Conservation (phyloP, 2,797 vertebrate species). For the Oophaga sylvatica region DNA sequence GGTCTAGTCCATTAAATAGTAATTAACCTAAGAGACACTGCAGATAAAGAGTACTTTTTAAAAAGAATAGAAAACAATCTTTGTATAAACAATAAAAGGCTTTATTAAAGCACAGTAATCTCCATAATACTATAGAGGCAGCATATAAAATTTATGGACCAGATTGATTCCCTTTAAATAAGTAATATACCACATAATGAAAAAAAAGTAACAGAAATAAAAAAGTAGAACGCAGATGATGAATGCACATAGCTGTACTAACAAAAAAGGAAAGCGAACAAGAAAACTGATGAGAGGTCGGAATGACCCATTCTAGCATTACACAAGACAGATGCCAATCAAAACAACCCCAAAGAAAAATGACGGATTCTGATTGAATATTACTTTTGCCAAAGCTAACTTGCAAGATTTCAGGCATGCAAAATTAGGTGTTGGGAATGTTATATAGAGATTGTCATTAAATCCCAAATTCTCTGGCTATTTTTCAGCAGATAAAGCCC, state of each 20-base stretch:
- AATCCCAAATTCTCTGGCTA: not conserved
- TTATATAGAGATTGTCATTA: constrained; percentile 5
- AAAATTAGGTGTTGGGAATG: not conserved
- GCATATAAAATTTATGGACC: too few relatives aligned
- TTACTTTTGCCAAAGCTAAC: not conserved
- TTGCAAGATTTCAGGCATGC: not conserved
- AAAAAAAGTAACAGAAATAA: not conserved
- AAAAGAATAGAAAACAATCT: too few relatives aligned
- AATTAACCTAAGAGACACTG: too few relatives aligned
- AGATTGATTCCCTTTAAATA: not conserved
- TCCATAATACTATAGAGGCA: too few relatives aligned
- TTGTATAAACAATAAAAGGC: too few relatives aligned
- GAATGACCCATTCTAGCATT: not conserved
- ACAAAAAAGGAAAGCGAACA: not conserved
- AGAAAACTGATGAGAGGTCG: not conserved
- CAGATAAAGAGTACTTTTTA: too few relatives aligned
- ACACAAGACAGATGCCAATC: not conserved
- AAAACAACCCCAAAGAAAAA: not conserved
- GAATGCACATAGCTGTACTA: not conserved
- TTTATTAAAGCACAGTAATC: too few relatives aligned
- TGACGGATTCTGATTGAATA: not conserved
- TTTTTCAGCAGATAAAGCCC: constrained; percentile 1
- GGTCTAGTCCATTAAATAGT: too few relatives aligned
- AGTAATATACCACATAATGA: not conserved
- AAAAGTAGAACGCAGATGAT: not conserved